Evolutionary conservation across 2,888 invertebrate genomes (phyloP).

Genomic region (Noctua janthe): DNA sequence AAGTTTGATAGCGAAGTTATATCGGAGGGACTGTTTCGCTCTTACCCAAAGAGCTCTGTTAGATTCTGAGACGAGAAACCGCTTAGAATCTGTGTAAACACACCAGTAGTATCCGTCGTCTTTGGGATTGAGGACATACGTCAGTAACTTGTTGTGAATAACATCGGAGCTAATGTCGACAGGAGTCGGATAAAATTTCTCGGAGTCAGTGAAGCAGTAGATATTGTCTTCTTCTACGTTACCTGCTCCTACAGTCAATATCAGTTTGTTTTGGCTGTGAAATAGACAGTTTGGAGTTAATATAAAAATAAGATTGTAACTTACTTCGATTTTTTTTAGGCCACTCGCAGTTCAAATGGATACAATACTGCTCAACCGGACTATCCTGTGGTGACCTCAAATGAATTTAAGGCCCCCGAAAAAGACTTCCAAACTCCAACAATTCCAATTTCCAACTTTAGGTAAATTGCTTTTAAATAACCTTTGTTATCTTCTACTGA

Average conservation of each 20-base stretch:
- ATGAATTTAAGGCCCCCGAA: too few species aligned
- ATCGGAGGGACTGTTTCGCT: conserved; percentile 74
- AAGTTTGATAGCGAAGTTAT: conserved; percentile 80
- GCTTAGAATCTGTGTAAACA: conserved; percentile 75
- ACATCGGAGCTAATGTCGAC: conserved; percentile 72
- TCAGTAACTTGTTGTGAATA: conserved; percentile 65
- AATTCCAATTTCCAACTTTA: too few species aligned
- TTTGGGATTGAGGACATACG: conserved; percentile 72
- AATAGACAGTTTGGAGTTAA: conserved; percentile 10
- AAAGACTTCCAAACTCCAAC: too few species aligned
- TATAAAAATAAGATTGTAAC: conserved; percentile 3
- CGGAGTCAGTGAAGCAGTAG: conserved; percentile 84
- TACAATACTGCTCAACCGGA: too few species aligned
- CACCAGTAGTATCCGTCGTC: conserved; percentile 88
- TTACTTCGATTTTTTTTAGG: not conserved
- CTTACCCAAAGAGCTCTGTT: conserved; percentile 80
- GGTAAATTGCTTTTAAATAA: not conserved
- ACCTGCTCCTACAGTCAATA: conserved; percentile 73
- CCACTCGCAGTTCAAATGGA: too few species aligned
- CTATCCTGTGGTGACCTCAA: too few species aligned
- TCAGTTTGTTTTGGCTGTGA: conserved; percentile 79
- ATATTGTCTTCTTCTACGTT: conserved; percentile 74
- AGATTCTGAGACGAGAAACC: conserved; percentile 76
- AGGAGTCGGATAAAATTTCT: conserved; percentile 73
- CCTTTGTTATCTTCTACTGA: not conserved